Evolutionary conservation across 2,113 vertebrate genomes (phyloP).

Genomic region (Acrocephalus kingi): DNA sequence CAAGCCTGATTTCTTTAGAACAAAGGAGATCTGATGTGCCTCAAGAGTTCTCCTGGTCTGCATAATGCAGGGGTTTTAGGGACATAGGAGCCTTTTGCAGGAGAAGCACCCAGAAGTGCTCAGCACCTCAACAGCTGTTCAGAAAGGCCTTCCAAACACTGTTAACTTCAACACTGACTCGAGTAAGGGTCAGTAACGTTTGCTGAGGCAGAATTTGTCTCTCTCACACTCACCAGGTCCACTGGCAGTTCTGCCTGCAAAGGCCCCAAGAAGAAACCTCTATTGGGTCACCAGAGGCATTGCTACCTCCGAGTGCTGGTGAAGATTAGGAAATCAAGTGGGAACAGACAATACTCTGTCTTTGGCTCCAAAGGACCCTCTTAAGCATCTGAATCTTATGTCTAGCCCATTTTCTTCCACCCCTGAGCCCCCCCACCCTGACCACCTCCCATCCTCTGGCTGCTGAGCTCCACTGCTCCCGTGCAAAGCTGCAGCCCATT

Average conservation of each 20-base stretch:
- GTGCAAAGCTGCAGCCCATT: slow-evolving; percentile 39
- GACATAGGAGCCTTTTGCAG: background rate
- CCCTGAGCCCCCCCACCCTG: background rate
- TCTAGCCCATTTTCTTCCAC: background rate
- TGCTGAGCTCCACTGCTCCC: slow-evolving; percentile 16
- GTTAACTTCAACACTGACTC: background rate
- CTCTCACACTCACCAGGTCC: background rate
- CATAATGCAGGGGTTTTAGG: background rate
- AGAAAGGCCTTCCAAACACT: background rate
- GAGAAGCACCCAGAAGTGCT: background rate
- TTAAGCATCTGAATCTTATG: background rate
- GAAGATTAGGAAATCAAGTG: background rate
- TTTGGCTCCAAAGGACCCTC: background rate
- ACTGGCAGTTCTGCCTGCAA: background rate
- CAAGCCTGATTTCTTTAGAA: background rate
- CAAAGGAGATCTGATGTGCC: background rate
- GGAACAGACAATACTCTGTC: background rate
- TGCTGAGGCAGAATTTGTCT: background rate
- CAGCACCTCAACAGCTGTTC: background rate
- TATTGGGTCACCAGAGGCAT: background rate
- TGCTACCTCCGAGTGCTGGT: background rate
- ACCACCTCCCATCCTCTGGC: background rate
- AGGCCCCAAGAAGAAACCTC: background rate
- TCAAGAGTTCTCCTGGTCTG: background rate
- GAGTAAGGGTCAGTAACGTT: background rate